Percentiles rank a stretch among this genome's conserved stretches.
Conservation (phyloP, 2,797 vertebrate species). For the Ctenochaetus hawaiiensis region DNA sequence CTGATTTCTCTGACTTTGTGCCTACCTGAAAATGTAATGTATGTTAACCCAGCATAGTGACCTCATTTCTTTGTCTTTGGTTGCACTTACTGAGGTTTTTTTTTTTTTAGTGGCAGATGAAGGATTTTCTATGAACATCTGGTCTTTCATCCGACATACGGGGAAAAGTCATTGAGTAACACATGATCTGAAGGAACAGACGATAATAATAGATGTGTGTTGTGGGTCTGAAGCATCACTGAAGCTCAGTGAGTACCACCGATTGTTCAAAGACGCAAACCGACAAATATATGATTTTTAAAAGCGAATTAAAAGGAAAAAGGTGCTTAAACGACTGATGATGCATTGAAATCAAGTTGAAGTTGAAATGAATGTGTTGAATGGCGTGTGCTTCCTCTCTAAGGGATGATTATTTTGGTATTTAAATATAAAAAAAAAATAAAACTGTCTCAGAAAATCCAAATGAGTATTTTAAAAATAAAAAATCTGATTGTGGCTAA, state of each 20-base stretch:
- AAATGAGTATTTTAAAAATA: constrained; percentile 15
- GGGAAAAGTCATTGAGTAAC: constrained; percentile 55
- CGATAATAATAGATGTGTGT: constrained; percentile 59
- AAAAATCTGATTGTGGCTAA: constrained; percentile 19
- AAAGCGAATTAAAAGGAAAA: constrained; percentile 68
- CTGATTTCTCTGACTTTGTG: constrained; percentile 79
- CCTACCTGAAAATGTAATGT: constrained; percentile 81
- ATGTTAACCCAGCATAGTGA: constrained; percentile 68
- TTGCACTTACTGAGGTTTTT: constrained; percentile 62
- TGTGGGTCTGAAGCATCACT: constrained; percentile 59
- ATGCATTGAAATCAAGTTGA: constrained; percentile 52
- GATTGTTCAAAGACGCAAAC: constrained; percentile 61
- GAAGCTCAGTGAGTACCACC: constrained; percentile 45
- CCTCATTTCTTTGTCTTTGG: constrained; percentile 70
- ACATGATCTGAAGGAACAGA: constrained; percentile 45
- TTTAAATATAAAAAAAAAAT: constrained; percentile 49
- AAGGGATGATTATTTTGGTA: constrained; percentile 56
- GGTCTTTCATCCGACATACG: constrained; percentile 49
- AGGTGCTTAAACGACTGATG: constrained; percentile 62
- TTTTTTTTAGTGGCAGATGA: constrained; percentile 53
- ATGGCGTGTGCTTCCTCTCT: constrained; percentile 40
- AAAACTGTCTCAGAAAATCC: constrained; percentile 47
- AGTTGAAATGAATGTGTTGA: constrained; percentile 58
- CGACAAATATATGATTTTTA: constrained; percentile 64
- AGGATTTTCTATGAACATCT: constrained; percentile 65